These are phyloP conservation scores for Alectoris magna DNA, from an alignment of 2,797 vertebrate species.

Conservation along the genomic window DNA sequence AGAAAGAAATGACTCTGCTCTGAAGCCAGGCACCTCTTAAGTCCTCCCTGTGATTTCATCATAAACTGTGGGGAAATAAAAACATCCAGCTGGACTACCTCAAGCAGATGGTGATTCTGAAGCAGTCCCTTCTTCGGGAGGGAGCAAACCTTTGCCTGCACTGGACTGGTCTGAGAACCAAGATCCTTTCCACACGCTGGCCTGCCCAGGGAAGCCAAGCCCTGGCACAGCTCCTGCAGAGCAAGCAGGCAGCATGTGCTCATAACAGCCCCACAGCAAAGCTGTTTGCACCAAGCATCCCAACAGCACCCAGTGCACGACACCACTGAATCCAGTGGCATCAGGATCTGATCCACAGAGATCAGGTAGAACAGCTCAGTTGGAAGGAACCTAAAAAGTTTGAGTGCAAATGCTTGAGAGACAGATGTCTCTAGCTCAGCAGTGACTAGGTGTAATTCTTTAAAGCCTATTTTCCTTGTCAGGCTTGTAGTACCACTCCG, in stretches of 20 bases:
- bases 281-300: background rate
- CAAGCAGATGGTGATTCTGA: background rate
- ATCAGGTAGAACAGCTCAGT: background rate
- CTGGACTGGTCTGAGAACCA: background rate
- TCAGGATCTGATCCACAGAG: background rate
- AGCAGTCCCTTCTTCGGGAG: background rate
- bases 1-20: conserved; percentile 25
- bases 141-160: background rate
- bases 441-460: background rate
- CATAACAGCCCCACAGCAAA: background rate
- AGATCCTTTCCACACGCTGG: background rate
- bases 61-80: conserved; percentile 32
- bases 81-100: background rate
- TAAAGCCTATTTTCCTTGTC: background rate
- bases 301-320: background rate
- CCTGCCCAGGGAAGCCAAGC: accelerated
- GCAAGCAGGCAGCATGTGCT: accelerated
- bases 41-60: conserved; percentile 50
- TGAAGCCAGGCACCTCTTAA: conserved; percentile 49
- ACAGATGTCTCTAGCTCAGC: background rate
- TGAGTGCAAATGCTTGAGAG: background rate
- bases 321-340: accelerated
- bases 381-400: background rate
- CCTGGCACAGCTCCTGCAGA: background rate
- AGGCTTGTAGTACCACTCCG: background rate